Base-by-base conservation (phyloP, 2,888 invertebrate species). In the Phorcus lineatus region DNA sequence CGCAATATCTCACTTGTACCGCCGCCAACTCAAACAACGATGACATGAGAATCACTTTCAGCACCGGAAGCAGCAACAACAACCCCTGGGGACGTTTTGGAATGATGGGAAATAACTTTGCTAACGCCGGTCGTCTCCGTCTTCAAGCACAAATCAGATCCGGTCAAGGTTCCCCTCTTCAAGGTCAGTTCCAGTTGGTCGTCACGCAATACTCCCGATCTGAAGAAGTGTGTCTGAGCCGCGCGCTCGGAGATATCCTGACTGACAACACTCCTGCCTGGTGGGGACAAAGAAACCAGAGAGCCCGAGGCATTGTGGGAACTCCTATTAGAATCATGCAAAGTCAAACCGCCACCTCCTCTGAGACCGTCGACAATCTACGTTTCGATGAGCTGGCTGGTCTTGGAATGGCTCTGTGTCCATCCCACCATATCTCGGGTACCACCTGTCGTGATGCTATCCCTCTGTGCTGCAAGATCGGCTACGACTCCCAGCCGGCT, bases 391-490 rank as follows among this genome's bases (percentile, higher is more conserved):
- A 76, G 31, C 55, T 76, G 19, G 28, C 31, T n/a, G 76, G 76
- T 9, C 76, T 52, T 55, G 76, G 76, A 17, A 54, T 76, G n/a
- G 76, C 76, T 24, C 76, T 76, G 54, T 76, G 76, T 55, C 76
- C 76, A 17, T 24, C 54, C 31, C 53, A 53, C 31, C 76, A 55
- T 31, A 28, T 76, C 54, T 19, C 54, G 6, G 76, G 76, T 1
- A 55, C 76, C 28, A 55, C 54, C 24, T 76, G 76, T 55, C 1
- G 13, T n/a, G 76, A 55, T 28, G 31, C 22, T 22, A 76, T 76
- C 55, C 76, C 76, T n/a, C 76, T 76, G n/a, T 76, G 76, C 76
- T 76, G 76, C 76, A 76, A 76, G 76, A 76, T 76, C 54, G 76
- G 76, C 24, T 36, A 17, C 24, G 76, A 76, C 31, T 24, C 31